These are phyloP conservation scores for Cebus imitator DNA, from an alignment of 2,113 vertebrate genomes.

Conservation along the genomic window DNA sequence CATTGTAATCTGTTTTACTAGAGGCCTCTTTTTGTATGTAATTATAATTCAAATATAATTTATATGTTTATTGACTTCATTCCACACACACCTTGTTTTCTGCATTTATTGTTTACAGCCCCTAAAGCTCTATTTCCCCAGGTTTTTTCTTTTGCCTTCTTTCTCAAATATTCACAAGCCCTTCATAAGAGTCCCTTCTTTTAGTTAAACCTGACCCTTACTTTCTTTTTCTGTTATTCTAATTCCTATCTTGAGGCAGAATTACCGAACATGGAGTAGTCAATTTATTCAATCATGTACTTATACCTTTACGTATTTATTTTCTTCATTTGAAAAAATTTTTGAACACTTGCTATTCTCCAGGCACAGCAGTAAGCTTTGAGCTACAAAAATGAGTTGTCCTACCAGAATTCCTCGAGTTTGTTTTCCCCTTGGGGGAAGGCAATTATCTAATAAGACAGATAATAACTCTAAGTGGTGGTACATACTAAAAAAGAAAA, in stretches of 20 bases:
- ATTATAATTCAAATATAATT: not conserved
- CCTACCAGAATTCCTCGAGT: not conserved
- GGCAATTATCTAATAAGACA: not conserved
- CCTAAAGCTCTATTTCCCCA: not conserved
- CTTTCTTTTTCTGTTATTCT: not conserved
- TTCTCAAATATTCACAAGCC: not conserved
- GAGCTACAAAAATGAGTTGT: not conserved
- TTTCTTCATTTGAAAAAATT: not conserved
- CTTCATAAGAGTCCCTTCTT: not conserved
- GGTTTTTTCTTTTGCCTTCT: not conserved
- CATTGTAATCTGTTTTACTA: constrained; percentile 15
- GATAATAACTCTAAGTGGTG: not conserved
- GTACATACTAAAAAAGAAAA: not conserved
- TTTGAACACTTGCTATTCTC: not conserved
- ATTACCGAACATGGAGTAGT: not conserved
- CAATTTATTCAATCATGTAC: not conserved
- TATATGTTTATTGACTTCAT: not conserved
- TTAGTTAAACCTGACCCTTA: not conserved
- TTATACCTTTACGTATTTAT: not conserved
- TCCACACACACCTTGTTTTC: not conserved
- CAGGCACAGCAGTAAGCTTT: not conserved
- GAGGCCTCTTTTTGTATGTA: constrained; percentile 12
- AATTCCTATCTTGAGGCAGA: not conserved
- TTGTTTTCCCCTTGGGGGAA: not conserved
- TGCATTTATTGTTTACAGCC: not conserved